Evolutionary conservation across 2,113 vertebrate genomes (phyloP), one percentile per base, ranked within the genome.

Genomic region (Elephas maximus): DNA sequence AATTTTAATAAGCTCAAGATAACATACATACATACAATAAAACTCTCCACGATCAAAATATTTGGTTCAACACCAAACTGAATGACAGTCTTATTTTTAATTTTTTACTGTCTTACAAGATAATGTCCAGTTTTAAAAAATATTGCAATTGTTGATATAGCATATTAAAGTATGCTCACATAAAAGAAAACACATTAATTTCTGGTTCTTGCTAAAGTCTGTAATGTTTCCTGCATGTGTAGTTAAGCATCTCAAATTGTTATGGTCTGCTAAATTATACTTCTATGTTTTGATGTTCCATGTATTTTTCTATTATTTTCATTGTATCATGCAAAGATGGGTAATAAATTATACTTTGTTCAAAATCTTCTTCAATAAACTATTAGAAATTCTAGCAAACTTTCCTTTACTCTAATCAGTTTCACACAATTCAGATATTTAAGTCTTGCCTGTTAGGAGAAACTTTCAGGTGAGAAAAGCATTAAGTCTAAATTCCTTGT

Each of bases 291-390:
- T 97, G 28, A 93, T 51, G 79, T 94, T 91, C 33, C 81, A 93
- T 60, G 88, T 88, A 88, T 93, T 97, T 88, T 96, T 63, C 30
- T 91, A 69, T 15, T 60, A 93, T 85, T 96, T 93, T 78, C 63
- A 97, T 91, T 96, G 90, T 69, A 37, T 78, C 57, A 96, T 65
- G 10, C 65, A 94, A 67, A 92, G 20, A 48, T 73, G 33, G 53
- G 73, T n/a, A 85, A 92, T 94, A 83, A 93, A 95, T 95, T 77
- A 73, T 80, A 71, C 10, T 96, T 92, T 57, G 26, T 28, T 91
- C 91, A 37, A 91, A 86, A 91, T 93, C 18, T 78, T 67, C 82
- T 94, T 71, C 17, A 44, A 87, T 88, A 88, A 81, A 81, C 15
- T 20, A 74, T 83, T 63, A 77, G 51, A 69, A 90, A 41, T 94